Conservation (phyloP, 2,113 vertebrate species). For the Gobius niger region DNA sequence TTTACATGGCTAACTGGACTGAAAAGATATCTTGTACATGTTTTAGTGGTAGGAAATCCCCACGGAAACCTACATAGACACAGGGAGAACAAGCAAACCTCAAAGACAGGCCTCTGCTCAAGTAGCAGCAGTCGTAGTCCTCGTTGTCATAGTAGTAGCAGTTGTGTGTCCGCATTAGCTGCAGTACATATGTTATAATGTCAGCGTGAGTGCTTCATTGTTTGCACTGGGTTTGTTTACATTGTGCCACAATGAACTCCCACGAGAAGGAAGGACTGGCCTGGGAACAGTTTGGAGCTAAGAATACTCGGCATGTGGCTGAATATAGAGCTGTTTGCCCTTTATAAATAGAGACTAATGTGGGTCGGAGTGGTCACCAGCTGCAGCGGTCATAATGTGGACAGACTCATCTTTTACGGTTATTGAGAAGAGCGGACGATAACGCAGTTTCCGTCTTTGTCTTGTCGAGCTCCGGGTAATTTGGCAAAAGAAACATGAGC, state of each 20-base stretch:
- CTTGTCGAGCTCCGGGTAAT: background rate
- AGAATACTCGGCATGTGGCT: background rate
- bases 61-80: too few species aligned
- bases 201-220: background rate
- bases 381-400: conserved; percentile 13
- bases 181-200: background rate
- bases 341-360: conserved; percentile 1
- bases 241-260: background rate
- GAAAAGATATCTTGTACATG: too few species aligned
- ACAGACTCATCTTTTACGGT: conserved; percentile 21
- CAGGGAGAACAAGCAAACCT: too few species aligned
- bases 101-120: too few species aligned
- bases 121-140: too few species aligned
- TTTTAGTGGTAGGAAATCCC: too few species aligned
- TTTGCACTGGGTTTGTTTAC: background rate
- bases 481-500: too few species aligned
- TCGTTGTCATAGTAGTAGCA: too few species aligned
- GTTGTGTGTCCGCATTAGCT: background rate
- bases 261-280: too few species aligned
- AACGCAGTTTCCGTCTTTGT: background rate
- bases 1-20: too few species aligned
- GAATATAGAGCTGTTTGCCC: background rate
- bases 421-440: conserved; percentile 26
- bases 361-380: background rate
- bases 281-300: background rate